These are phyloP conservation scores for Diadema setosum DNA, from an alignment of 35 echinoderm and acorn worm species.

Conservation along the genomic window DNA sequence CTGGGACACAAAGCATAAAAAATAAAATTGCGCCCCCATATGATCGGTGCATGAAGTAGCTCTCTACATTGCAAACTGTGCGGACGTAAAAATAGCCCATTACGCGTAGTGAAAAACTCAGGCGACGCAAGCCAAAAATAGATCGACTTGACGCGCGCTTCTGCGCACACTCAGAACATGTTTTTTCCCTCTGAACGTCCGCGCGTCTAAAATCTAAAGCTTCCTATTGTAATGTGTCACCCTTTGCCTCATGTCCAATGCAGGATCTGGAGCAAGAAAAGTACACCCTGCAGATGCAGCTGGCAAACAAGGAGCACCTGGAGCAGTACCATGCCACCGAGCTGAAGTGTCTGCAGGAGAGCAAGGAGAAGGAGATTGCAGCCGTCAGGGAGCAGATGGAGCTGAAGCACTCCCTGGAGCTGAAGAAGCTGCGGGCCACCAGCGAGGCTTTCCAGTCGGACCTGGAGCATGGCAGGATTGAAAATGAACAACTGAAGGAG, in stretches of 20 bases:
- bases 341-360: constrained; percentile 42
- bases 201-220: no score
- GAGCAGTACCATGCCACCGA: constrained; percentile 39
- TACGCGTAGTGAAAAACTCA: no score
- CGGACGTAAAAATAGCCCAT: no score
- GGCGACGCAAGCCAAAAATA: no score
- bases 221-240: background rate
- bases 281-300: constrained; percentile 68
- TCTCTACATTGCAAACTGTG: no score
- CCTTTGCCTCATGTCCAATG: no score
- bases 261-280: constrained; percentile 91
- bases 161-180: no score
- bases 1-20: no score
- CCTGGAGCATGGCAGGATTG: constrained; percentile 51
- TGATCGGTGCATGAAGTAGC: no score
- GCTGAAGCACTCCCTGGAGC: constrained; percentile 35
- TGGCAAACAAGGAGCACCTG: constrained; percentile 61
- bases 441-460: constrained; percentile 37
- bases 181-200: no score
- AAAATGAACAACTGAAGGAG: constrained; percentile 73
- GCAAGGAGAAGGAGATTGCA: constrained; percentile 38
- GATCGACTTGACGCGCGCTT: no score
- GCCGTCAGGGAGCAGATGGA: constrained; percentile 9
- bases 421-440: constrained; percentile 44
- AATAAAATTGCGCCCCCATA: no score